A percentile compares a stretch with the other conserved stretches of the same genome.
phyloP scores from a whole-genome alignment of 2,797 vertebrate species.

The Acipenser ruthenus region DNA sequence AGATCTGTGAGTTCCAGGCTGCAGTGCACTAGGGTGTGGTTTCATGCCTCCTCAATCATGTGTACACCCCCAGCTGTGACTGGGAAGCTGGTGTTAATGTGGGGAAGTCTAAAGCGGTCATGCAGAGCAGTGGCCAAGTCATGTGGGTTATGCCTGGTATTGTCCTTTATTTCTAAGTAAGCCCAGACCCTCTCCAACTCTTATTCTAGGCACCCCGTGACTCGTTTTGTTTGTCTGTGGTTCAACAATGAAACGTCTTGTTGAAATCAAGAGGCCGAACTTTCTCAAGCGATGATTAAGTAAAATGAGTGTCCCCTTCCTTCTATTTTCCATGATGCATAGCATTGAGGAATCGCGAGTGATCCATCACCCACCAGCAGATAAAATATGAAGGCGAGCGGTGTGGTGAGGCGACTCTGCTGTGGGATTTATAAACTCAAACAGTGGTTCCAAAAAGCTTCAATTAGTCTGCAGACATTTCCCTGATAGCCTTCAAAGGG shows the following conservation, averaged over 20 bases:
- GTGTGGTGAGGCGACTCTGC: constrained; percentile 40
- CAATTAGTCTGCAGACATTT: constrained; percentile 42
- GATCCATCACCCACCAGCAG: constrained; percentile 41
- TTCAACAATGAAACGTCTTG: constrained; percentile 38
- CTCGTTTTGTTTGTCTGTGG: constrained; percentile 46
- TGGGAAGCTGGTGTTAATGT: too few species aligned
- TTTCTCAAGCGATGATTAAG: constrained; percentile 44
- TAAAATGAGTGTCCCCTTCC: constrained; percentile 38
- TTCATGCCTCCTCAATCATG: too few species aligned
- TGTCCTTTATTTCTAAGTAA: too few species aligned
- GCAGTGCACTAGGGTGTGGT: too few species aligned
- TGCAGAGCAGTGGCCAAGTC: too few species aligned
- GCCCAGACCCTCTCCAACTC: neutral
- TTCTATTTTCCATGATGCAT: constrained; percentile 45
- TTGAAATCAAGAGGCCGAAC: constrained; percentile 48
- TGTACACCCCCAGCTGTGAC: too few species aligned
- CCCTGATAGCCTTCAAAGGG: constrained; percentile 28
- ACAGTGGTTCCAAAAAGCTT: constrained; percentile 34
- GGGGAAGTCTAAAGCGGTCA: too few species aligned
- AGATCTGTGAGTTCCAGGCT: too few species aligned
- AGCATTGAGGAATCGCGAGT: constrained; percentile 41
- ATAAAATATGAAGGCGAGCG: constrained; percentile 54
- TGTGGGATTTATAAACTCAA: constrained; percentile 54
- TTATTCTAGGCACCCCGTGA: constrained; percentile 41
- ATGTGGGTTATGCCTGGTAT: too few species aligned